Conservation (phyloP, 2,888 invertebrate species). For the Pyrgus malvae region DNA sequence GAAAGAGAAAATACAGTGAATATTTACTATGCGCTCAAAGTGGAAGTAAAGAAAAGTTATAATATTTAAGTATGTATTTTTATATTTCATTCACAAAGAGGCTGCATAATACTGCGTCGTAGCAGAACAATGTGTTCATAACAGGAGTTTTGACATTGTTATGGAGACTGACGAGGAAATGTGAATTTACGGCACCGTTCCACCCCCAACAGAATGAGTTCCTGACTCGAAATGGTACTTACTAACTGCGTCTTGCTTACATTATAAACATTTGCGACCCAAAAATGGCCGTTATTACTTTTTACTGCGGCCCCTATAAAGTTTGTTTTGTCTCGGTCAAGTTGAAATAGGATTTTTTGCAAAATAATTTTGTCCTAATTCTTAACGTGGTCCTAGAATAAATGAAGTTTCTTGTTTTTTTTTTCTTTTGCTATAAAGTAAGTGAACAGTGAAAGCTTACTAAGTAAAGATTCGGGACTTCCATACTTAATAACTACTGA, state of each 20-base stretch:
- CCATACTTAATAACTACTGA: too few species aligned
- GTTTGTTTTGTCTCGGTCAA: background rate
- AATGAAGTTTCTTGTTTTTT: too few species aligned
- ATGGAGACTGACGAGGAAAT: conserved; percentile 60
- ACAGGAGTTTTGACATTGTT: conserved; percentile 60
- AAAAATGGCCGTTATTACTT: conserved; percentile 46
- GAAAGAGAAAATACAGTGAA: too few species aligned
- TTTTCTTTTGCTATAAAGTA: too few species aligned
- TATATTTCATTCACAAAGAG: background rate
- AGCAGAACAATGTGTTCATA: conserved; percentile 51
- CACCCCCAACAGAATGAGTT: conserved; percentile 57
- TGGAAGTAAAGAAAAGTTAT: conserved; percentile 5
- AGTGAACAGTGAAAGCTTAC: too few species aligned
- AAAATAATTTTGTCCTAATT: background rate
- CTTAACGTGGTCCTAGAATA: background rate
- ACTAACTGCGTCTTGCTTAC: conserved; percentile 54
- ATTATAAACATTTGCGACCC: conserved; percentile 56
- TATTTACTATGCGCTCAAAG: too few species aligned
- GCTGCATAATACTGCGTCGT: conserved; percentile 39
- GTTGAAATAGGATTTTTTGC: background rate
- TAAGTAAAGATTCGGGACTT: too few species aligned
- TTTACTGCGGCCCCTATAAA: conserved; percentile 35
- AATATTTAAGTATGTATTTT: background rate
- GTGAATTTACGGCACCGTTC: conserved; percentile 56
- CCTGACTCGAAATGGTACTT: conserved; percentile 58